Conservation (phyloP, 2,888 invertebrate genomes). For the Polydesmus complanatus region DNA sequence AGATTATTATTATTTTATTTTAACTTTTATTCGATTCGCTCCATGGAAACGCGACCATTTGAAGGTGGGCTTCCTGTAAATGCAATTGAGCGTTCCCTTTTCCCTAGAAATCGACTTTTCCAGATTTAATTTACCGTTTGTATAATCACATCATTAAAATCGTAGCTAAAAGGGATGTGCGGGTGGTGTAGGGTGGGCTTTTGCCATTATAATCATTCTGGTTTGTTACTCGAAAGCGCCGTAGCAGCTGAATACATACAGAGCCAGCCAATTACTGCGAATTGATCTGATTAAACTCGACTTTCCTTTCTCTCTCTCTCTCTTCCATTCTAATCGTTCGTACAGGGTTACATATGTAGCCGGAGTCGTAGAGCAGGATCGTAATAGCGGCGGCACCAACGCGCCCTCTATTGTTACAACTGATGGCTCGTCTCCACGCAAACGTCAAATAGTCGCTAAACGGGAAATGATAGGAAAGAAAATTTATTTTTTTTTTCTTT, state of each 20-base stretch:
- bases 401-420: neutral
- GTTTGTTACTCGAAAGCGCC: conserved; percentile 11
- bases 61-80: too few relatives aligned
- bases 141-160: conserved; percentile 16
- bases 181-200: neutral
- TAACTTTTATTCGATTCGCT: too few relatives aligned
- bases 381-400: neutral
- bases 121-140: conserved; percentile 16
- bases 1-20: too few relatives aligned
- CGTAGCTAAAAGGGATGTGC: neutral
- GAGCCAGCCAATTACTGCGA: conserved; percentile 13
- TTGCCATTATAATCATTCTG: conserved; percentile 10
- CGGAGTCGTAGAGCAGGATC: neutral
- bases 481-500: too few relatives aligned
- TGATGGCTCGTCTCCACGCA: neutral
- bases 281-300: conserved; percentile 12
- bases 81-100: neutral
- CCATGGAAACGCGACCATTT: too few relatives aligned
- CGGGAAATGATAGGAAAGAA: neutral
- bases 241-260: conserved; percentile 5
- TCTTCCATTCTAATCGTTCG: neutral
- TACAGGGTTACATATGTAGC: neutral
- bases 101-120: conserved; percentile 3
- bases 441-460: neutral
- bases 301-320: neutral